Evolutionary conservation across 2,113 vertebrate species (phyloP).

Genomic region (Aldabrachelys gigantea): DNA sequence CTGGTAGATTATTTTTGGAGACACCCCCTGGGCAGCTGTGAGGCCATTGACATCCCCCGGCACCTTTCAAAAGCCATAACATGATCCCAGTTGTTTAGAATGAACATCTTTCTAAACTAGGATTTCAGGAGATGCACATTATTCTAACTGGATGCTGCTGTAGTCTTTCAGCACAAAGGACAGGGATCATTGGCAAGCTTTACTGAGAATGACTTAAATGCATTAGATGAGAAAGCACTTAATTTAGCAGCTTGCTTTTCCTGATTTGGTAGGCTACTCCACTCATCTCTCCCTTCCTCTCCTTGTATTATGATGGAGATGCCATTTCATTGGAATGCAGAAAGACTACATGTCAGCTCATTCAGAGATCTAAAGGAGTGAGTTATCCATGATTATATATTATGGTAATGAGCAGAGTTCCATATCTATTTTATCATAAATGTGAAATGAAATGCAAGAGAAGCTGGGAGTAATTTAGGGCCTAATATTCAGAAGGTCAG

Average conservation of each 20-base stretch:
- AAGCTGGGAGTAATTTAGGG: constrained; percentile 9
- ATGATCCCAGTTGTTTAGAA: background rate
- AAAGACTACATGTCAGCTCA: constrained; percentile 51
- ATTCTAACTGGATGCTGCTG: constrained; percentile 42
- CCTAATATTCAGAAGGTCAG: constrained; percentile 38
- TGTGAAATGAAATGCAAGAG: background rate
- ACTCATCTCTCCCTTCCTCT: background rate
- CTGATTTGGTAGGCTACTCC: constrained; percentile 57
- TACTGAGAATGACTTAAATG: constrained; percentile 67
- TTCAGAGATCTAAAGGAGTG: constrained; percentile 38
- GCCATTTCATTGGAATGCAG: constrained; percentile 36
- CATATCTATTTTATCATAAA: constrained; percentile 39
- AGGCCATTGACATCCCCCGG: background rate
- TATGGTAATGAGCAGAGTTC: constrained; percentile 32
- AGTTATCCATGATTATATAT: background rate
- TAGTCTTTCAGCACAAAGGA: constrained; percentile 52
- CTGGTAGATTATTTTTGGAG: background rate
- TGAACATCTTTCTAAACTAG: constrained; percentile 6
- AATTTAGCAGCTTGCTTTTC: constrained; percentile 66
- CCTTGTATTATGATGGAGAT: constrained; percentile 33
- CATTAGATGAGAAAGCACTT: constrained; percentile 73
- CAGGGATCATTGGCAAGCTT: constrained; percentile 49
- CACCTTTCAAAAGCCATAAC: background rate
- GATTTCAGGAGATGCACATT: constrained; percentile 37
- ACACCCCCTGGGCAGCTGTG: too few relatives aligned